phyloP scores from a whole-genome alignment of 2,113 vertebrate genomes.

The Puntigrus tetrazona region DNA sequence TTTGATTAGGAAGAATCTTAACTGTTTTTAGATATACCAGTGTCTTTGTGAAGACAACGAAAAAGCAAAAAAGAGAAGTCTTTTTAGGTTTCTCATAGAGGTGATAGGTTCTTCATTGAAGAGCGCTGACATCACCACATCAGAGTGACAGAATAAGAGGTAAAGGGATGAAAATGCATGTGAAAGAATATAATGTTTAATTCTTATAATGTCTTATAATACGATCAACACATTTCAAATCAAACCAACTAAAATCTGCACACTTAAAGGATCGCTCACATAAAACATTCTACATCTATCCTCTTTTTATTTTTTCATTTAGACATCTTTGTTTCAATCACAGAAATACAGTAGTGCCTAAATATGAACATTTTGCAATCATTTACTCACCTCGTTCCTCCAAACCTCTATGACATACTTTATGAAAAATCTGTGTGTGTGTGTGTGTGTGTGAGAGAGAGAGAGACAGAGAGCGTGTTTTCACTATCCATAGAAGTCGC shows the following conservation, averaged over 20 bases:
- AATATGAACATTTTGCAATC: too few species aligned
- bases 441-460: too few species aligned
- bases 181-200: background rate
- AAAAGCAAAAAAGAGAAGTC: slow-evolving; percentile 53
- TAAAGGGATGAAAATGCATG: slow-evolving; percentile 52
- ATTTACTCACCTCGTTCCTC: background rate
- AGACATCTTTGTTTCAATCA: background rate
- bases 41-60: slow-evolving; percentile 69
- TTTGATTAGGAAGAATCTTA: slow-evolving; percentile 55
- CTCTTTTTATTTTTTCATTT: too few species aligned
- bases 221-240: background rate
- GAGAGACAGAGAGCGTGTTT: too few species aligned
- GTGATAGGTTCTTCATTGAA: slow-evolving; percentile 70
- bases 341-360: background rate
- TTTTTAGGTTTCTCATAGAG: slow-evolving; percentile 62
- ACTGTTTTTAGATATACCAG: slow-evolving; percentile 64
- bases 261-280: background rate
- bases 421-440: too few species aligned
- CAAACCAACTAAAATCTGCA: background rate
- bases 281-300: background rate
- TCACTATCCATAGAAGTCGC: background rate
- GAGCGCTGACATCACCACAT: background rate
- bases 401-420: background rate
- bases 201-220: background rate
- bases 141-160: slow-evolving; percentile 65